Conservation (phyloP, 2,797 vertebrate species). For the Sebastes nivosus region DNA sequence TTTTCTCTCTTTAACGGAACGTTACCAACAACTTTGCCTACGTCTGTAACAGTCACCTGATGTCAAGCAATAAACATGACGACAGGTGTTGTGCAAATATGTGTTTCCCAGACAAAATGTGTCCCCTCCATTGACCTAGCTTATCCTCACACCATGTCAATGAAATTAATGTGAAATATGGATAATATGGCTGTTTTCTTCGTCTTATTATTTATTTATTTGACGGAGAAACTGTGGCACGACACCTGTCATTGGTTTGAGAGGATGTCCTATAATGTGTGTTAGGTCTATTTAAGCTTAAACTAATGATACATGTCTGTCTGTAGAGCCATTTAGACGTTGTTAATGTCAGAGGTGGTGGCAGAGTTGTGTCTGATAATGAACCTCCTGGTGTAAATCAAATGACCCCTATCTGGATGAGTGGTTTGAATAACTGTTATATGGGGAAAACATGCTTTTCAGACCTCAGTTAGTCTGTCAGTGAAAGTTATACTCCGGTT, state of each 20-base stretch:
- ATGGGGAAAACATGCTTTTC: neutral
- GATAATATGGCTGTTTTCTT: neutral
- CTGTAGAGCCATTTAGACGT: neutral
- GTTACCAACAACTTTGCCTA: no score
- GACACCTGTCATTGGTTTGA: slow-evolving; percentile 31
- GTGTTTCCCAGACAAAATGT: neutral
- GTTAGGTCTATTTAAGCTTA: neutral
- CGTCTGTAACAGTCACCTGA: neutral
- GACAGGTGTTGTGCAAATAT: slow-evolving; percentile 18
- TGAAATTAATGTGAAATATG: neutral
- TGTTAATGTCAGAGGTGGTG: neutral
- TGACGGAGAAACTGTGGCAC: neutral
- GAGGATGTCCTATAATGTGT: slow-evolving; percentile 32
- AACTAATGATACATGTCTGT: neutral
- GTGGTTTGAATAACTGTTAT: neutral
- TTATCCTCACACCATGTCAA: no score
- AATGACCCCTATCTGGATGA: slow-evolving; percentile 15
- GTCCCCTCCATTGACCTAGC: neutral
- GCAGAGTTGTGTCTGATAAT: neutral
- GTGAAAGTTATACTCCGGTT: neutral
- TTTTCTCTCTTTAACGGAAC: no score
- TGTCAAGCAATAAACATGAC: neutral
- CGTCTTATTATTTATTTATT: neutral
- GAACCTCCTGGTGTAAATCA: slow-evolving; percentile 17
- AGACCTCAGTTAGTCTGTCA: neutral